These are phyloP conservation scores for Rhingia campestris DNA, from an alignment of 2,888 invertebrate species.

Conservation along the genomic window DNA sequence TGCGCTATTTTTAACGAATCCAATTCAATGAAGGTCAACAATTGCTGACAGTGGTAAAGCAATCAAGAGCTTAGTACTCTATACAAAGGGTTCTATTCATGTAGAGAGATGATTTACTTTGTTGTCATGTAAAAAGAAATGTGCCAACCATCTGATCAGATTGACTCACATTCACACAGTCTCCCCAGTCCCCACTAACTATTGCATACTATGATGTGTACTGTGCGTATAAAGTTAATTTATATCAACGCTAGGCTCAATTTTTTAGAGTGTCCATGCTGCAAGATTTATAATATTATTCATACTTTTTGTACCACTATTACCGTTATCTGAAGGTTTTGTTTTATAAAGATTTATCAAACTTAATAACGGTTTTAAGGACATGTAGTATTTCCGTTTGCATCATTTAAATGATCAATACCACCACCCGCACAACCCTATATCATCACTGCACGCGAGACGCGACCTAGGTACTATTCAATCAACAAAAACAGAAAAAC, in stretches of 20 bases:
- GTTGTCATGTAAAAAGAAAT: background rate
- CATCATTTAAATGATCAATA: background rate
- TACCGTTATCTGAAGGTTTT: too few relatives aligned
- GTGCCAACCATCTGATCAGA: too few relatives aligned
- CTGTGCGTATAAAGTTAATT: too few relatives aligned
- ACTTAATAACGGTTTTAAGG: too few relatives aligned
- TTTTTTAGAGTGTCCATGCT: too few relatives aligned
- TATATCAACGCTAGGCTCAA: too few relatives aligned
- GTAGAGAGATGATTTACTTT: background rate
- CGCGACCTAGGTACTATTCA: slow-evolving; percentile 23
- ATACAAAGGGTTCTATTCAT: background rate
- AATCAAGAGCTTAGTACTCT: background rate
- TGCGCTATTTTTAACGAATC: slow-evolving; percentile 33
- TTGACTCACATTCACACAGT: too few relatives aligned
- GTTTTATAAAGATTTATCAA: background rate
- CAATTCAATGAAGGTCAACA: slow-evolving; percentile 40
- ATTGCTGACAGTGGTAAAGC: background rate
- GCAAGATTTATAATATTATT: too few relatives aligned
- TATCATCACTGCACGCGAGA: slow-evolving; percentile 24
- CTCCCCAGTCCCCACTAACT: too few relatives aligned
- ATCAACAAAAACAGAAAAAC: slow-evolving; percentile 1
- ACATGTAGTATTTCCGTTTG: background rate
- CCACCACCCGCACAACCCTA: background rate
- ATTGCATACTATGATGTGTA: too few relatives aligned
- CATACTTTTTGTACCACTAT: too few relatives aligned